phyloP scores from a whole-genome alignment of 1,140 invertebrate species.

The Ylistrum balloti region DNA sequence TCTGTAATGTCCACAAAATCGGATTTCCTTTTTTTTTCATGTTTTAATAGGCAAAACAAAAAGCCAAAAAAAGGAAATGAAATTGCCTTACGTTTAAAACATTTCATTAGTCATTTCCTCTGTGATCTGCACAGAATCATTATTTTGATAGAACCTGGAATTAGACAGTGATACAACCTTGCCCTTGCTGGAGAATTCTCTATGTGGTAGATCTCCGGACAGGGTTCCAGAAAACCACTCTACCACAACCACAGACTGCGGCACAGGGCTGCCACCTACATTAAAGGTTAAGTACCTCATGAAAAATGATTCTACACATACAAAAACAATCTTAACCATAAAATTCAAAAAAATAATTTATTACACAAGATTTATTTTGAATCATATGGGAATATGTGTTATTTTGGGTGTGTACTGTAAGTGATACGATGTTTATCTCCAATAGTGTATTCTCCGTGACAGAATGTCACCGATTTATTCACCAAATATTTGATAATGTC shows the following conservation, averaged over 20 bases:
- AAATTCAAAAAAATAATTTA: constrained; percentile 41
- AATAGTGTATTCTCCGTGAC: constrained; percentile 8
- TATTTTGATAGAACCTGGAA: too few relatives aligned
- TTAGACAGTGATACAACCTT: background rate
- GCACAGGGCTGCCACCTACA: background rate
- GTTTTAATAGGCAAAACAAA: too few relatives aligned
- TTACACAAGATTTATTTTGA: constrained; percentile 44
- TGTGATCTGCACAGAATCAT: too few relatives aligned
- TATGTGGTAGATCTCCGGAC: background rate
- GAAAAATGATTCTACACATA: constrained; percentile 15
- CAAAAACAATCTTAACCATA: constrained; percentile 40
- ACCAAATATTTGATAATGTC: constrained; percentile 55
- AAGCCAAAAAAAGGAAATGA: too few relatives aligned
- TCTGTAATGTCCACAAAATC: too few relatives aligned
- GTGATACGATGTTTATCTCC: constrained; percentile 8
- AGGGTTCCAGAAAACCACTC: background rate
- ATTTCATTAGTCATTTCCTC: too few relatives aligned
- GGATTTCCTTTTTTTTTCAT: too few relatives aligned
- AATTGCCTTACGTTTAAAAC: too few relatives aligned
- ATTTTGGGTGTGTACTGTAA: constrained; percentile 43
- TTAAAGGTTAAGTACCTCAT: constrained; percentile 33
- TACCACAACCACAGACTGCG: background rate
- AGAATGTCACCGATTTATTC: constrained; percentile 42
- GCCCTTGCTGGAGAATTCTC: background rate
- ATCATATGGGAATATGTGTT: constrained; percentile 45